phyloP scores from a whole-genome alignment of 2,888 invertebrate species.

The Oasisia sp. region DNA sequence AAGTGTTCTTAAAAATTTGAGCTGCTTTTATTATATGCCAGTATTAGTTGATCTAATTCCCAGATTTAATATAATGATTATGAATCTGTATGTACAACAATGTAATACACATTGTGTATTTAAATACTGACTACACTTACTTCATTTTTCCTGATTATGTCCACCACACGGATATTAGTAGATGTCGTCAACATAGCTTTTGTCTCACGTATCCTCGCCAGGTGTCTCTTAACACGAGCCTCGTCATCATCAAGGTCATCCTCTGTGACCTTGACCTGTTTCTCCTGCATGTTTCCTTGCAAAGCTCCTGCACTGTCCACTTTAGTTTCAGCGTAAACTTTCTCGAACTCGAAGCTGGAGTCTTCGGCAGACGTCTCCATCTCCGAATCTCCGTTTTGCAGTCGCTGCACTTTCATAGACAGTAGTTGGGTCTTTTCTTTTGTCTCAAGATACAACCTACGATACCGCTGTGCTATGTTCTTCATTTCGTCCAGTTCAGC shows the following conservation, averaged over 20 bases:
- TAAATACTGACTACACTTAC: conserved; percentile 36
- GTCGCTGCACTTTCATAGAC: conserved; percentile 41
- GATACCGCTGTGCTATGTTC: conserved; percentile 51
- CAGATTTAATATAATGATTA: no score
- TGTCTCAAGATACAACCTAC: conserved; percentile 43
- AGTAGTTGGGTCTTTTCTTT: conserved; percentile 21
- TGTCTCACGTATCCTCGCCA: conserved; percentile 33
- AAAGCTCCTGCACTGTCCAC: no score
- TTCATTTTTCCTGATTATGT: conserved; percentile 56
- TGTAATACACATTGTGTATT: not conserved
- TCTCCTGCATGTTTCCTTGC: not conserved
- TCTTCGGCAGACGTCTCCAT: conserved; percentile 32
- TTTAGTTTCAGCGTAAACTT: not conserved
- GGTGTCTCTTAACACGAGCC: conserved; percentile 33
- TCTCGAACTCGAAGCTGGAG: conserved; percentile 19
- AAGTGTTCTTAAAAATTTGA: not conserved
- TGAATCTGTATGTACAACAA: not conserved
- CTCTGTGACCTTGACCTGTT: conserved; percentile 31
- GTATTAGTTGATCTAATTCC: no score
- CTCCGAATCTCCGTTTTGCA: conserved; percentile 39
- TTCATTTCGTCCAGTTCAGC: conserved; percentile 48
- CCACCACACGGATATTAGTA: conserved; percentile 46
- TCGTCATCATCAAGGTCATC: conserved; percentile 38
- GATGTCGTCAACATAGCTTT: conserved; percentile 34
- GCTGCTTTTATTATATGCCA: no score